phyloP scores from a whole-genome alignment of 2,797 vertebrate species.

The Girardinus metallicus region DNA sequence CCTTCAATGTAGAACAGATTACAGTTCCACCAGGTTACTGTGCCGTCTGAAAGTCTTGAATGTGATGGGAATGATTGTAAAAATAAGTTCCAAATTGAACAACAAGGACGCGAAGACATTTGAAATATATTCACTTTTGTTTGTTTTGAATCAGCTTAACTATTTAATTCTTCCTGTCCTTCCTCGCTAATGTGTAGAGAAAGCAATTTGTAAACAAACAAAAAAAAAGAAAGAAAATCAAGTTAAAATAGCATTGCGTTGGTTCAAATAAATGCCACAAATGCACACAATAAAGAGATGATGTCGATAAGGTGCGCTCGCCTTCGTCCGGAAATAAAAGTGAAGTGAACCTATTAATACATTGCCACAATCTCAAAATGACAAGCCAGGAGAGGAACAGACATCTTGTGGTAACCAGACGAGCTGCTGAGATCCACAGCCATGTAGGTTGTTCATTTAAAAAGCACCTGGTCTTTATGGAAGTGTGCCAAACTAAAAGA shows the following conservation, averaged over 20 bases:
- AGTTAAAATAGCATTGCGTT: neutral
- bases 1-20: neutral
- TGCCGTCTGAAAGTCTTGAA: neutral
- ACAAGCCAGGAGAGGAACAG: neutral
- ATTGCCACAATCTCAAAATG: neutral
- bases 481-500: neutral
- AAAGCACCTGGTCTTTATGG: neutral
- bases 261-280: neutral
- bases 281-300: neutral
- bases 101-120: neutral
- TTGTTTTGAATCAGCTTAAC: neutral
- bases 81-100: neutral
- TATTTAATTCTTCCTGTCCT: neutral
- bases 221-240: neutral
- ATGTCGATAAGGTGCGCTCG: neutral
- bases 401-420: neutral
- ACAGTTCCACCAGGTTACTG: neutral
- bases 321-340: neutral
- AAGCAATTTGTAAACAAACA: neutral
- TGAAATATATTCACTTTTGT: neutral
- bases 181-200: neutral
- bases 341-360: neutral
- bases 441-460: neutral
- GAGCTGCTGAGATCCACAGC: neutral
- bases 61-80: neutral